Evolutionary conservation across 2,888 invertebrate genomes (phyloP), one percentile per base, ranked within the genome.

Genomic region (Microctonus aethiopoides): DNA sequence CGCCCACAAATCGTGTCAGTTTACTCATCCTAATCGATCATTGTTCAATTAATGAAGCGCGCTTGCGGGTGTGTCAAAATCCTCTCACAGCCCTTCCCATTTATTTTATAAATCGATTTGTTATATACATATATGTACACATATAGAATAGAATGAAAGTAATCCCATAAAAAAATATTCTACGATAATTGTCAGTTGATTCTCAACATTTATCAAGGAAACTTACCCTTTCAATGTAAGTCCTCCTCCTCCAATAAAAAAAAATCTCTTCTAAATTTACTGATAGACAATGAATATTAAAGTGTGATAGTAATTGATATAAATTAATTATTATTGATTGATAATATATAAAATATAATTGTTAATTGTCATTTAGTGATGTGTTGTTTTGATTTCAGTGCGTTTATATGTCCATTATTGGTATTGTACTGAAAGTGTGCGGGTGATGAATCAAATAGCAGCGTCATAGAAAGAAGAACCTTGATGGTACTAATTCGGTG

Each of bases 401-500:
- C 29, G 24, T n/a, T 5, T 5, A n/a, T 20, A 64, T 63, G 41
- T 36, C 64, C 64, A 69, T 64, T 59, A 46, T 65, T 65, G 65
- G 70, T 69, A 22, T 34, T 64, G 59, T 57, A 51, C 4, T 20
- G 41, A 41, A n/a, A 56, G 57, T 52, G 26, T 56, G 52, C 66
- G 62, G 59, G 71, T 68, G 67, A 71, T 41, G 39, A 68, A 36
- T 62, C n/a, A 51, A 39, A 7, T 16, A 5, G n/a, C 67, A 62
- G 41, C 24, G 41, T 34, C 32, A 57, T 24, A 51, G 29, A 51
- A 66, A 57, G 60, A 59, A 61, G 56, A 56, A 61, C 76, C 75
- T 76, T 76, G 75, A 63, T 56, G 64, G 67, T 67, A 74, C 75
- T 76, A 76, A 75, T 76, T 75, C 71, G 74, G 76, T 74, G 69